Percentiles rank a stretch among this genome's conserved stretches.
phyloP scores from a whole-genome alignment of 2,888 invertebrate genomes.

The Epirrita christyi region DNA sequence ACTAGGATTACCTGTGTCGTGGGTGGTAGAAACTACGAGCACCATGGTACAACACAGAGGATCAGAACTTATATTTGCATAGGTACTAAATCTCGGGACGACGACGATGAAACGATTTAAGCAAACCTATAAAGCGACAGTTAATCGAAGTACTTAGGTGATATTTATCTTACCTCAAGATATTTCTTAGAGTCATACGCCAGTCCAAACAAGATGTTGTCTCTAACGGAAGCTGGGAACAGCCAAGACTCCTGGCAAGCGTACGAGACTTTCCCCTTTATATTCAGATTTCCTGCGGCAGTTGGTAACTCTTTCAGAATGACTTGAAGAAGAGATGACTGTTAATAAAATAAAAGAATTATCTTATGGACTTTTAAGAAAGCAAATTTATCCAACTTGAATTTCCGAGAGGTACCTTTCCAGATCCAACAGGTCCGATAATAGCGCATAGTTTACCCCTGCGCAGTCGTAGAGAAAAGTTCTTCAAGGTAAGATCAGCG shows the following conservation, averaged over 20 bases:
- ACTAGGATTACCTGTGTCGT: too few relatives aligned
- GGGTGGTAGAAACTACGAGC: too few relatives aligned
- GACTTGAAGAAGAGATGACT: slow-evolving; percentile 87
- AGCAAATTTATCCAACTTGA: too few relatives aligned
- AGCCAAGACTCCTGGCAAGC: slow-evolving; percentile 95
- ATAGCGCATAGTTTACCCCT: slow-evolving; percentile 89
- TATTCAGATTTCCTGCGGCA: slow-evolving; percentile 82
- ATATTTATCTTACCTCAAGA: slow-evolving; percentile 68
- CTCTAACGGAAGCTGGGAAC: slow-evolving; percentile 89
- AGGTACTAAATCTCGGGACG: too few relatives aligned
- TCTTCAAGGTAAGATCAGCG: slow-evolving; percentile 77
- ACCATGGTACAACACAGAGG: too few relatives aligned
- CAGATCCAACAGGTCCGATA: slow-evolving; percentile 95
- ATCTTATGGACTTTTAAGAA: neutral
- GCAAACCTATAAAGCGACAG: too few relatives aligned
- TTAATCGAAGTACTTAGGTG: too few relatives aligned
- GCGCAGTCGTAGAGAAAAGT: slow-evolving; percentile 83
- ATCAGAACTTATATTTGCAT: too few relatives aligned
- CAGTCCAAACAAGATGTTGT: slow-evolving; percentile 93
- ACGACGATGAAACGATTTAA: too few relatives aligned
- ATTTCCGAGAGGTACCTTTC: slow-evolving; percentile 80
- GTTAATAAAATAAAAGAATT: slow-evolving; percentile 38
- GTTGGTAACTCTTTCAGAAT: slow-evolving; percentile 89
- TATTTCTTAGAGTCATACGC: slow-evolving; percentile 87
- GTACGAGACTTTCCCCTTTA: slow-evolving; percentile 88